Percentiles rank a stretch among this genome's conserved stretches.
phyloP scores from a whole-genome alignment of 2,888 invertebrate genomes.

The Mesochorus sp. region DNA sequence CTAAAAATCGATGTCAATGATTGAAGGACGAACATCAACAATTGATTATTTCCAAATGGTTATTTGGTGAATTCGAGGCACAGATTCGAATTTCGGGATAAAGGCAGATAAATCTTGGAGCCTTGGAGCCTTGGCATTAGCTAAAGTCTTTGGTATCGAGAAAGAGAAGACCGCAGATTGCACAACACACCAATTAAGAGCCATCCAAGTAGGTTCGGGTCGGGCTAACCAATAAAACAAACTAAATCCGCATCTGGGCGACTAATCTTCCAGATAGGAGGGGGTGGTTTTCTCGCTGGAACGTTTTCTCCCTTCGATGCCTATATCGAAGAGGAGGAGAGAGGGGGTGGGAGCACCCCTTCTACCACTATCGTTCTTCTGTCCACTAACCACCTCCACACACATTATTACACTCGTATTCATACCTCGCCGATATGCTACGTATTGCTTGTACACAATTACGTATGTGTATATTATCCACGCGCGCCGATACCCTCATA shows the following conservation, averaged over 20 bases:
- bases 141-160: slow-evolving; percentile 57
- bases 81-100: slow-evolving; percentile 49
- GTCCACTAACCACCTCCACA: slow-evolving; percentile 17
- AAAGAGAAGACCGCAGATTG: slow-evolving; percentile 64
- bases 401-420: slow-evolving; percentile 7
- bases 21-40: too few relatives aligned
- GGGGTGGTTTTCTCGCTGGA: slow-evolving; percentile 57
- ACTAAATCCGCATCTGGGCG: slow-evolving; percentile 76
- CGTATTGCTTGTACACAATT: slow-evolving; percentile 40
- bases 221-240: slow-evolving; percentile 71
- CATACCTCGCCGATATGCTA: neutral
- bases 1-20: too few relatives aligned
- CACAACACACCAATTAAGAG: slow-evolving; percentile 77
- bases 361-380: slow-evolving; percentile 21
- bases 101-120: slow-evolving; percentile 33
- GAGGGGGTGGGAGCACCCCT: too few relatives aligned
- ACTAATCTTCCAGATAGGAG: slow-evolving; percentile 76
- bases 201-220: slow-evolving; percentile 71
- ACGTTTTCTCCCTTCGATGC: slow-evolving; percentile 23
- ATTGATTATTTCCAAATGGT: too few relatives aligned
- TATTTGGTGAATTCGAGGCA: neutral
- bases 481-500: slow-evolving; percentile 77
- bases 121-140: slow-evolving; percentile 37
- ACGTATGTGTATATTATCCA: slow-evolving; percentile 62
- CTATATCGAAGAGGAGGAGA: too few relatives aligned